phyloP scores from a whole-genome alignment of 2,888 invertebrate species.

The Melanotus villosus region DNA sequence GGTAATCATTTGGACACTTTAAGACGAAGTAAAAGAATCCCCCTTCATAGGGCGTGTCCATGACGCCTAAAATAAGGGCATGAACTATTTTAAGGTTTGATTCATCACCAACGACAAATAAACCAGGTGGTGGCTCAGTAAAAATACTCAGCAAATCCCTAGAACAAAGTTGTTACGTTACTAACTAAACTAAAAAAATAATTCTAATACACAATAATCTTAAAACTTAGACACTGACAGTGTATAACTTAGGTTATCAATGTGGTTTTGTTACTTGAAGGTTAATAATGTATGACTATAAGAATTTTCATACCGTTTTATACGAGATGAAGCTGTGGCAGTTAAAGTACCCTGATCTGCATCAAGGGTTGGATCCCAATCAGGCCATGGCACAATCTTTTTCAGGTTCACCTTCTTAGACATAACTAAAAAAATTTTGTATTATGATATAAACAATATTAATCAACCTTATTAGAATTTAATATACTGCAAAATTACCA shows the following conservation, averaged over 20 bases:
- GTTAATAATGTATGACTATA: neutral
- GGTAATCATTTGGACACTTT: conserved; percentile 72
- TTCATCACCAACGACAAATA: conserved; percentile 72
- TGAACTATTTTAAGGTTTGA: conserved; percentile 71
- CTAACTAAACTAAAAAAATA: no score
- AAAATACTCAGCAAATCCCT: conserved; percentile 73
- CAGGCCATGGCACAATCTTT: conserved; percentile 14
- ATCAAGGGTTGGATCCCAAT: conserved; percentile 51
- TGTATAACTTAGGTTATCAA: neutral
- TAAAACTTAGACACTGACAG: no score
- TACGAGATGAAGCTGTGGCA: conserved; percentile 48
- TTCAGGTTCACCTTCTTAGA: conserved; percentile 9
- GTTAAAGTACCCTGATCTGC: conserved; percentile 39
- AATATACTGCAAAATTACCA: conserved; percentile 10
- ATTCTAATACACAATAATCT: no score
- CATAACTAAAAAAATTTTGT: conserved; percentile 14
- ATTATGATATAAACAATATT: neutral
- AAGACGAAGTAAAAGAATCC: conserved; percentile 71
- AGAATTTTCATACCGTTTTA: conserved; percentile 42
- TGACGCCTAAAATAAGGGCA: conserved; percentile 72
- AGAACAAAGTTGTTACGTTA: conserved; percentile 48
- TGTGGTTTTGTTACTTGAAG: neutral
- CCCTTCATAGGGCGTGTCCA: conserved; percentile 75
- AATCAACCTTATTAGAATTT: neutral
- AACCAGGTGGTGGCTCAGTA: conserved; percentile 72